phyloP scores from a whole-genome alignment of 2,888 invertebrate species.

The Syrista parreyssii region DNA sequence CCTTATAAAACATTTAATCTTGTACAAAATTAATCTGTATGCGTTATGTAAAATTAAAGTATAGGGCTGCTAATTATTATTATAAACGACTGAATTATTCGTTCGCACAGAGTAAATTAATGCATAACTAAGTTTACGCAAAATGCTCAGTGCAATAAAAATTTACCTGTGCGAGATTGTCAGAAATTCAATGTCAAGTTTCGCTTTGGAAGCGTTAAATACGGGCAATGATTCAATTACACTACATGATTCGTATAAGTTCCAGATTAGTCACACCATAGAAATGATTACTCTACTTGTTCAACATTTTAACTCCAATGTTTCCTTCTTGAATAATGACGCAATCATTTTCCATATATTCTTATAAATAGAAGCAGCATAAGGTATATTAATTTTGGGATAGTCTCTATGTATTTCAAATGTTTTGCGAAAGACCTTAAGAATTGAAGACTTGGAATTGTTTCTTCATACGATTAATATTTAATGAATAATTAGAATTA shows the following conservation, averaged over 20 bases:
- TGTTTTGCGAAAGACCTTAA: neutral
- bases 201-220: neutral
- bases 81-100: neutral
- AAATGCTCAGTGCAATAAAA: conserved; percentile 1
- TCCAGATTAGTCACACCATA: neutral
- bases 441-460: neutral
- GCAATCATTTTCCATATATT: neutral
- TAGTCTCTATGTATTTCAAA: too few relatives aligned
- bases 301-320: neutral
- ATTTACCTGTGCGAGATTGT: neutral
- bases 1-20: neutral
- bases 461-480: neutral
- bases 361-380: neutral
- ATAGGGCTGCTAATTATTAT: neutral
- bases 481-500: neutral
- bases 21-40: neutral
- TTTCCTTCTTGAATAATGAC: neutral
- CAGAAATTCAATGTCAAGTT: neutral
- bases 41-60: neutral
- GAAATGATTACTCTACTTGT: neutral
- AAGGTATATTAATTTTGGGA: neutral
- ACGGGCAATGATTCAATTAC: neutral
- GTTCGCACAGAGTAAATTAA: neutral
- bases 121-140: neutral
- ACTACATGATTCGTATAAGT: neutral